Evolutionary conservation across 35 echinoderm and acorn worm genomes (phyloP).

Genomic region (Eucidaris tribuloides): DNA sequence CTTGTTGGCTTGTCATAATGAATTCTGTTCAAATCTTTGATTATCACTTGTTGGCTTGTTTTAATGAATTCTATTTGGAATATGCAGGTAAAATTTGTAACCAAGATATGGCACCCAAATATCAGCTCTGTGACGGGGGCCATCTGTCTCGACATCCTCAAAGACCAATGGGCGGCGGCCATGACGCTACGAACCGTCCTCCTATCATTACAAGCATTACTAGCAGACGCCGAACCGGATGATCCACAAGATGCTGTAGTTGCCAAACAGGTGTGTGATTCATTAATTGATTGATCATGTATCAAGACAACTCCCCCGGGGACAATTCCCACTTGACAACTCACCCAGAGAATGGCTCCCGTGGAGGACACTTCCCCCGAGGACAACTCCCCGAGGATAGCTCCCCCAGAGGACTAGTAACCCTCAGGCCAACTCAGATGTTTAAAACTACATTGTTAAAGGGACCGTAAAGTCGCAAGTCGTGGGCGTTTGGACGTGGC

Average conservation of each 20-base stretch:
- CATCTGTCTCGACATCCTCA: slow-evolving; percentile 94
- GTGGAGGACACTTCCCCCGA: too few species aligned
- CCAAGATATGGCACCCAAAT: slow-evolving; percentile 99
- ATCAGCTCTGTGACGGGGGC: slow-evolving; percentile 97
- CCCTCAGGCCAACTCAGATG: too few species aligned
- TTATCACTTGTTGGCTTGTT: neutral
- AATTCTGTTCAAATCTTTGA: neutral
- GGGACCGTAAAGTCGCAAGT: too few species aligned
- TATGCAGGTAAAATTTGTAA: slow-evolving; percentile 79
- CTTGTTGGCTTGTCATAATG: neutral
- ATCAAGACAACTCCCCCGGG: too few species aligned
- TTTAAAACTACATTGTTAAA: too few species aligned
- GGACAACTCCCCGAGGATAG: too few species aligned
- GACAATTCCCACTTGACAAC: too few species aligned
- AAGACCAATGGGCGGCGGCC: slow-evolving; percentile 99
- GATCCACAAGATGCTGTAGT: slow-evolving; percentile 99
- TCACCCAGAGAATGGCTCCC: too few species aligned
- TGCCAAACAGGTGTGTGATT: slow-evolving; percentile 80
- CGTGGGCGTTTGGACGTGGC: too few species aligned
- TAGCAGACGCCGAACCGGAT: slow-evolving; percentile 88
- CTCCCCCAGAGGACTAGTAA: too few species aligned
- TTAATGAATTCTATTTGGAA: neutral
- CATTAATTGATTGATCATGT: neutral
- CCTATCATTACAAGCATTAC: slow-evolving; percentile 93
- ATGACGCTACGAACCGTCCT: slow-evolving; percentile 98